Base-by-base conservation (phyloP, 2,888 invertebrate species). In the Oithona nana region DNA sequence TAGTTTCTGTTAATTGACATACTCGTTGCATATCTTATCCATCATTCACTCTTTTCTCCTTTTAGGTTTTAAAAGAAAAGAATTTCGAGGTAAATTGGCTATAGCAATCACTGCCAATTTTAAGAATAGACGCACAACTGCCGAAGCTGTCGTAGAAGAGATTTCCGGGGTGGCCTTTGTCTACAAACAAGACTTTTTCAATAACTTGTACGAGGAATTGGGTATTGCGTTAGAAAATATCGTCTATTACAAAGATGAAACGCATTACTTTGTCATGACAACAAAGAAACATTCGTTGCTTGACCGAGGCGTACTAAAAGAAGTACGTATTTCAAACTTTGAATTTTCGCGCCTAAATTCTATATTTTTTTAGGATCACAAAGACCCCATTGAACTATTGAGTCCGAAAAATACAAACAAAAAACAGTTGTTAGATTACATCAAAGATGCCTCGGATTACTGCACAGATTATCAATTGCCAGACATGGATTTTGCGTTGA, bases 201-300 rank as follows among this genome's bases (percentile, higher is more conserved):
- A 72, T 64, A 74, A 75, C 57, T 70, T 79, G 66, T 71, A 73
- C 63, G 71, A 72, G 59, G 71, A 72, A 57, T 74, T 75, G 11
- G 75, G 75, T 24, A 77, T 78, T 57, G 76, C 77, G 68, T 69
- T 78, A 65, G 78, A 79, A 69, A 80, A 79, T 67, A 77, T 80
- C 64, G 79, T 79, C 26, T 79, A 79, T 68, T 79, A 80, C 70
- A 79, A 78, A 68, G 78, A 79, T 69, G 78, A 78, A 65, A 79
- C 79, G 1, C 79, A 79, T 69, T 79, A 80, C 68, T 79, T 80
- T 71, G 78, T 80, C 31, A 79, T 79, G 78, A 78, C 78, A n/a
- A 78, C 78, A 26, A 79, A 78, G 69, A 78, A 79, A 68, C 73
- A 72, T 28, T 70, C 74, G 67, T 69, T 77, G 54, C 68, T 77